These are phyloP conservation scores for Eristalis tenax DNA, from an alignment of 2,888 invertebrate genomes.

Conservation along the genomic window DNA sequence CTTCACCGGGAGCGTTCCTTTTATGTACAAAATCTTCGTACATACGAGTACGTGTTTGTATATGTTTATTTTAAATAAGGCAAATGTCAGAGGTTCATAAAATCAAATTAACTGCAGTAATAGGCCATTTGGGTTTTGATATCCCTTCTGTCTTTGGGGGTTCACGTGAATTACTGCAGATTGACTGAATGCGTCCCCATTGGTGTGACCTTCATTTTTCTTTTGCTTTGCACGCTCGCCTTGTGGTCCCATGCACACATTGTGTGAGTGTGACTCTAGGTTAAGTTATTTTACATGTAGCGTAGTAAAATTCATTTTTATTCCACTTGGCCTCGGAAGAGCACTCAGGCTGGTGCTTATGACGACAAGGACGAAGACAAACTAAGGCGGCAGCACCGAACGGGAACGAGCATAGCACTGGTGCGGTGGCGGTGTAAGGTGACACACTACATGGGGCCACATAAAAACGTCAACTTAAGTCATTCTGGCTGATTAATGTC, in stretches of 20 bases:
- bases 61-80: constrained; percentile 28
- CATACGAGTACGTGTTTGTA: neutral
- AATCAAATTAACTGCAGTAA: constrained; percentile 68
- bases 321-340: constrained; percentile 49
- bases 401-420: constrained; percentile 26
- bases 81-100: constrained; percentile 62
- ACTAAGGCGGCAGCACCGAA: neutral
- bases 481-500: constrained; percentile 66
- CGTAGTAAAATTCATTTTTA: constrained; percentile 68
- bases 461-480: constrained; percentile 70
- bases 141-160: constrained; percentile 56
- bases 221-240: neutral
- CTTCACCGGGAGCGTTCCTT: neutral
- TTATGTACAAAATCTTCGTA: neutral
- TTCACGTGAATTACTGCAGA: constrained; percentile 63
- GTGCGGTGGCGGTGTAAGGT: constrained; percentile 36
- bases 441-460: constrained; percentile 63
- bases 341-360: constrained; percentile 57
- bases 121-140: constrained; percentile 65
- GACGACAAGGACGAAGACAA: constrained; percentile 23
- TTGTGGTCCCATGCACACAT: neutral
- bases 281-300: constrained; percentile 67
- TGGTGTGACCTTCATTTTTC: constrained; percentile 42
- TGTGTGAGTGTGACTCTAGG: constrained; percentile 28
- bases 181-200: constrained; percentile 50